Evolutionary conservation across 2,797 vertebrate genomes (phyloP), one percentile per base, ranked within the genome.

Genomic region (Tympanoctomys barrerae): DNA sequence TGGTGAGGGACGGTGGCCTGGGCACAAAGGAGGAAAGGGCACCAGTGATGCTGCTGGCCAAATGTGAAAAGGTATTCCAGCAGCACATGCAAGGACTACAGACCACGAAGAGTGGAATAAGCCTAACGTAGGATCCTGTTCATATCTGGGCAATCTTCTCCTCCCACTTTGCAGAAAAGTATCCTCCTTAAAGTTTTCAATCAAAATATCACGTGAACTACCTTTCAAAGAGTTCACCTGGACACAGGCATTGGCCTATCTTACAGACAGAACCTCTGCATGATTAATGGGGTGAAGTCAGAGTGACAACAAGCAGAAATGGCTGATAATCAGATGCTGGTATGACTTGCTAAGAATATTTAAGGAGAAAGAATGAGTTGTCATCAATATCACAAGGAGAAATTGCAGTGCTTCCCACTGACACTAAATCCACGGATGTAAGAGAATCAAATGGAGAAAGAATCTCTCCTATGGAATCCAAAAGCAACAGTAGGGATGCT

Each of bases 11-110:
- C 21, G 80, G 0, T 0, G 84, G 26, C 28, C 68, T 28, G 36
- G n/a, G 18, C 8, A 87, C 13, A 49, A 16, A n/a, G 4, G 46
- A 62, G 54, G 1, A 33, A 39, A 1, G 52, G 33, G 77, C 61
- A 87, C 77, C 64, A 70, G 36, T 0, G 64, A 57, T 52, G 5
- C 68, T 97, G 96, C 81, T 95, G 96, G 78, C 36, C 46, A 87
- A 88, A 90, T 64, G 57, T 26, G 39, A 33, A 2, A 62, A 42
- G 2, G 0, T 22, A 2, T 73, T 90, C 86, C 0, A 22, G 82
- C 59, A 75, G n/a, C 68, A 89, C 28, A 73, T 14, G 46, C 46
- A 93, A 94, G 92, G 52, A 91, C 28, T 49, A 6, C 0, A 85
- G 77, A 87, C 16, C 42, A 31, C 6, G 9, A 4, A 13, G 0